Percentiles rank a stretch among this genome's conserved stretches.
Evolutionary conservation across 2,113 vertebrate species (phyloP).

Genomic region (Cariama cristata): DNA sequence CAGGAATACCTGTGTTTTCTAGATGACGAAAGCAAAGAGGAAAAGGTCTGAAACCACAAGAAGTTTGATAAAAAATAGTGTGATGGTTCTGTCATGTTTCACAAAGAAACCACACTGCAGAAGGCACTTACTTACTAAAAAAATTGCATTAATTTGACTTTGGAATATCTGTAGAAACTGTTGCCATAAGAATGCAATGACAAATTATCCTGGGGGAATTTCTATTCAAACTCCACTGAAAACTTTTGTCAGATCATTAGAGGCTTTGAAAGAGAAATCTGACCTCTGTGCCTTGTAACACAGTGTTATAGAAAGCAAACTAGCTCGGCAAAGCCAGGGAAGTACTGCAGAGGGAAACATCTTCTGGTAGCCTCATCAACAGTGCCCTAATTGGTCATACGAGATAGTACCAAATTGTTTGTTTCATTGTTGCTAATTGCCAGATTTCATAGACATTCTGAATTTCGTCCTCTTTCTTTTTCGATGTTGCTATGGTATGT

Average conservation of each 20-base stretch:
- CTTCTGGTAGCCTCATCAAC: background rate
- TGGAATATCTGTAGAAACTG: constrained; percentile 29
- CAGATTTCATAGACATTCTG: background rate
- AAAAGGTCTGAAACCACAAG: background rate
- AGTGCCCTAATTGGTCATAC: background rate
- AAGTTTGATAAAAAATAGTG: background rate
- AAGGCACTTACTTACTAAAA: background rate
- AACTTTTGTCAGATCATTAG: constrained; percentile 48
- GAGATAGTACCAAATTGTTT: background rate
- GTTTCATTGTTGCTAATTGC: background rate
- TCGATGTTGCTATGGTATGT: background rate
- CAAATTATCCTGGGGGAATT: constrained; percentile 43
- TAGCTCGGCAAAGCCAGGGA: background rate
- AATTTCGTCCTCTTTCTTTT: background rate
- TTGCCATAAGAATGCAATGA: constrained; percentile 50
- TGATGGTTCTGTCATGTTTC: background rate
- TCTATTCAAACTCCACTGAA: constrained; percentile 20
- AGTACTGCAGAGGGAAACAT: background rate
- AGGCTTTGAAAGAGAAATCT: constrained; percentile 30
- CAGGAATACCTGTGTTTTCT: background rate
- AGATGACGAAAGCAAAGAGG: background rate
- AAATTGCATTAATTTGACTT: constrained; percentile 44
- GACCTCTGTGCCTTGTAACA: background rate
- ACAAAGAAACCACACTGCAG: background rate
- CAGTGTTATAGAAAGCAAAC: background rate